Conservation (phyloP, 2,113 vertebrate genomes). For the Pampusana beccarii region DNA sequence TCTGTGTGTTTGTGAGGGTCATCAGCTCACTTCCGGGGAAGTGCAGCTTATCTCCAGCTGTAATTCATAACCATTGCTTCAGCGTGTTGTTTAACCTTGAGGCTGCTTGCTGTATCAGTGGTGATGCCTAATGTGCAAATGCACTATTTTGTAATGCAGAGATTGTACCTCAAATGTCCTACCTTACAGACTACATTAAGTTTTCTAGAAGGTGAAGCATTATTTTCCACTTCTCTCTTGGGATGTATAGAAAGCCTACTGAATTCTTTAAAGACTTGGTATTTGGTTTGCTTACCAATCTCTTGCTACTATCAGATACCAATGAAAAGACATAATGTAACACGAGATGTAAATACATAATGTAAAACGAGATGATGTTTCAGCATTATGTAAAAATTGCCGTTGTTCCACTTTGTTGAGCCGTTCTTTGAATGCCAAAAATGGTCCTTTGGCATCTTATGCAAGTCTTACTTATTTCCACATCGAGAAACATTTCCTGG, state of each 20-base stretch:
- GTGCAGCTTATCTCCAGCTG: neutral
- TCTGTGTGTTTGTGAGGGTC: neutral
- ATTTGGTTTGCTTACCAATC: conserved; percentile 23
- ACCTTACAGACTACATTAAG: conserved; percentile 53
- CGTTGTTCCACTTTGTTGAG: neutral
- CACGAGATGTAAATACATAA: no score
- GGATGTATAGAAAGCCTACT: neutral
- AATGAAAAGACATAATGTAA: conserved; percentile 13
- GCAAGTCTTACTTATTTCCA: neutral
- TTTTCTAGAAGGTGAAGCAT: conserved; percentile 54
- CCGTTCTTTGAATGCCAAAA: neutral
- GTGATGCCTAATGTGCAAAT: conserved; percentile 51
- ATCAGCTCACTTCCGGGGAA: neutral
- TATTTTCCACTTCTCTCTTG: conserved; percentile 23
- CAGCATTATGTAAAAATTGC: neutral
- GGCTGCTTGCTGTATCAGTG: conserved; percentile 2
- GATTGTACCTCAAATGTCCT: neutral
- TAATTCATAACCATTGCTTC: neutral
- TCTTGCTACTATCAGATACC: conserved; percentile 6
- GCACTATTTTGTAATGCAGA: conserved; percentile 62
- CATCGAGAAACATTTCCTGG: neutral
- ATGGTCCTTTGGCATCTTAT: neutral
- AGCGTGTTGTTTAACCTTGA: conserved; percentile 65
- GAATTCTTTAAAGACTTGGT: conserved; percentile 3
- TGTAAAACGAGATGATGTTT: neutral